phyloP scores from a whole-genome alignment of 2,113 vertebrate species.

The Trichechus manatus region DNA sequence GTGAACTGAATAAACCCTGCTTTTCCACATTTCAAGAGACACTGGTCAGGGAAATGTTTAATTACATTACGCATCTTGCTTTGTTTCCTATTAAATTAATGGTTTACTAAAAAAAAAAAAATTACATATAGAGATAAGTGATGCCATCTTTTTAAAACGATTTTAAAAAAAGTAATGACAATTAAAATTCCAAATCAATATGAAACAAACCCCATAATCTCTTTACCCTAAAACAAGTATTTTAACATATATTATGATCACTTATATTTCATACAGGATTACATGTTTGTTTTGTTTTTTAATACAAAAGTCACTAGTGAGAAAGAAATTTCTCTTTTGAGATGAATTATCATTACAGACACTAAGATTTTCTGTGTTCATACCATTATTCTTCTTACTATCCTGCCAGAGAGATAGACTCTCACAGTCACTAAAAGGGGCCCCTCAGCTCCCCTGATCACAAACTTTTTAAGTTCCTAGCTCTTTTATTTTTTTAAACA shows the following conservation, averaged over 20 bases:
- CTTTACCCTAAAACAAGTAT: neutral
- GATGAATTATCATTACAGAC: neutral
- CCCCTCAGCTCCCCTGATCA: neutral
- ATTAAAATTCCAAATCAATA: neutral
- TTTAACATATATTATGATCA: conserved; percentile 23
- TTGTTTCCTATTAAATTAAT: neutral
- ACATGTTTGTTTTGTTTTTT: neutral
- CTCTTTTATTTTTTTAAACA: neutral
- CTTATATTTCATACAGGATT: neutral
- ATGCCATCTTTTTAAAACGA: conserved; percentile 53
- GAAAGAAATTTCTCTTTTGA: conserved; percentile 4
- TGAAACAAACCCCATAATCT: neutral
- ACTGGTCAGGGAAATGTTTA: conserved; percentile 1
- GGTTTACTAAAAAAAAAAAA: neutral
- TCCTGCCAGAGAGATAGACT: neutral
- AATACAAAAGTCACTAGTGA: neutral
- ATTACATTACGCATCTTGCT: neutral
- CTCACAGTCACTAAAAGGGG: neutral
- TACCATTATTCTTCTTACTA: neutral
- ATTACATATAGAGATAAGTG: neutral
- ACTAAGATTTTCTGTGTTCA: neutral
- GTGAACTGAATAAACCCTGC: conserved; percentile 65
- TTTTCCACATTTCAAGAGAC: conserved; percentile 59
- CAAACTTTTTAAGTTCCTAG: rapidly evolving
- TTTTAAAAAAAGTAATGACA: neutral